A percentile compares a stretch with the other conserved stretches of the same genome.
Evolutionary conservation across 2,888 invertebrate genomes (phyloP).

Genomic region (Labia minor): DNA sequence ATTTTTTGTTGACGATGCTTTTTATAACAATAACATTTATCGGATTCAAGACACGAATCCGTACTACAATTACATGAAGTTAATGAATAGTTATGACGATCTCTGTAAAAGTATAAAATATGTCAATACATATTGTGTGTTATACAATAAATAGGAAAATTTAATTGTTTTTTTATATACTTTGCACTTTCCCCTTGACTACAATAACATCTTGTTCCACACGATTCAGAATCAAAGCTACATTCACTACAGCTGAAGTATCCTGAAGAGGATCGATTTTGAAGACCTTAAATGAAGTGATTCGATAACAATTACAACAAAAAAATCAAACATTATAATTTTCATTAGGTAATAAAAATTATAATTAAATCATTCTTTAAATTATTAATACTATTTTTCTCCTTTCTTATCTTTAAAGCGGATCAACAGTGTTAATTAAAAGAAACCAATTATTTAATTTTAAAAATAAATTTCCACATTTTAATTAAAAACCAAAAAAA

Average conservation of each 20-base stretch:
- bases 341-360: too few species aligned
- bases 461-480: too few species aligned
- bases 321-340: too few species aligned
- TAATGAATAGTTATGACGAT: conserved; percentile 24
- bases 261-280: conserved; percentile 43
- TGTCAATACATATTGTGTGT: too few species aligned
- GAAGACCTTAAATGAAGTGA: conserved; percentile 4
- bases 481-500: too few species aligned
- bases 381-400: too few species aligned
- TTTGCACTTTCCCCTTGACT: not conserved
- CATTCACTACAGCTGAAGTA: conserved; percentile 85
- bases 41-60: conserved; percentile 75
- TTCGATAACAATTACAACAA: too few species aligned
- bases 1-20: conserved; percentile 28
- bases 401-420: too few species aligned
- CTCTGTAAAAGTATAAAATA: not conserved
- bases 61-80: conserved; percentile 69
- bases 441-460: too few species aligned
- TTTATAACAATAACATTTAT: conserved; percentile 67
- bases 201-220: conserved; percentile 79
- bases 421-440: too few species aligned
- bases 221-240: conserved; percentile 72
- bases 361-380: too few species aligned
- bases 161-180: not conserved
- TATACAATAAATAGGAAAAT: not conserved